These are phyloP conservation scores for Temnothorax rugatulus DNA, from an alignment of 2,888 invertebrate species.

Conservation along the genomic window DNA sequence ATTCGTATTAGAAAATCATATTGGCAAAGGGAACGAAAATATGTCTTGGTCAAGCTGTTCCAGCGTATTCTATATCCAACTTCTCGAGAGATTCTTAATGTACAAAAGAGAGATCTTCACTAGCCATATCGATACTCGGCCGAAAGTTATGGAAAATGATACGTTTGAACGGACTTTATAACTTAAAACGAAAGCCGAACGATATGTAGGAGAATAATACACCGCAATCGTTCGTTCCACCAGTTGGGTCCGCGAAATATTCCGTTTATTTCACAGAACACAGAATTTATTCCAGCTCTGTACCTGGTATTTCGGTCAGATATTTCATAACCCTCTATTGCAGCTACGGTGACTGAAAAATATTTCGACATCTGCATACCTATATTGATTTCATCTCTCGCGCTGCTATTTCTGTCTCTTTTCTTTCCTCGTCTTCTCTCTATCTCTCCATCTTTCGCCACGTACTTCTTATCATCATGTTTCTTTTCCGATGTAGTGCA, in stretches of 20 bases:
- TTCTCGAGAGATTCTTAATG: slow-evolving; percentile 21
- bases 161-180: slow-evolving; percentile 27
- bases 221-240: slow-evolving; percentile 46
- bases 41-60: slow-evolving; percentile 12
- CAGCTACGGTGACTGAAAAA: slow-evolving; percentile 75
- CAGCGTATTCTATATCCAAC: background rate
- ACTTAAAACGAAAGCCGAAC: slow-evolving; percentile 32
- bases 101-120: slow-evolving; percentile 44
- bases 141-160: slow-evolving; percentile 50
- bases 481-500: slow-evolving; percentile 22
- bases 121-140: slow-evolving; percentile 23
- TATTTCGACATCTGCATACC: slow-evolving; percentile 75
- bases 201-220: slow-evolving; percentile 49
- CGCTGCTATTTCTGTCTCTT: slow-evolving; percentile 54
- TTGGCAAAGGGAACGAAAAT: background rate
- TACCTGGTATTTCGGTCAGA: slow-evolving; percentile 81
- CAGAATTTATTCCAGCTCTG: slow-evolving; percentile 79
- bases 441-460: background rate
- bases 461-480: background rate
- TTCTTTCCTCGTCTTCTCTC: slow-evolving; percentile 54
- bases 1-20: slow-evolving; percentile 8
- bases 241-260: slow-evolving; percentile 43
- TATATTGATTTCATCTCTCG: slow-evolving; percentile 74
- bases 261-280: slow-evolving; percentile 65
- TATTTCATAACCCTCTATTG: slow-evolving; percentile 79